Evolutionary conservation across 2,888 invertebrate genomes (phyloP).

Genomic region (Hydroisotoma schaefferi): DNA sequence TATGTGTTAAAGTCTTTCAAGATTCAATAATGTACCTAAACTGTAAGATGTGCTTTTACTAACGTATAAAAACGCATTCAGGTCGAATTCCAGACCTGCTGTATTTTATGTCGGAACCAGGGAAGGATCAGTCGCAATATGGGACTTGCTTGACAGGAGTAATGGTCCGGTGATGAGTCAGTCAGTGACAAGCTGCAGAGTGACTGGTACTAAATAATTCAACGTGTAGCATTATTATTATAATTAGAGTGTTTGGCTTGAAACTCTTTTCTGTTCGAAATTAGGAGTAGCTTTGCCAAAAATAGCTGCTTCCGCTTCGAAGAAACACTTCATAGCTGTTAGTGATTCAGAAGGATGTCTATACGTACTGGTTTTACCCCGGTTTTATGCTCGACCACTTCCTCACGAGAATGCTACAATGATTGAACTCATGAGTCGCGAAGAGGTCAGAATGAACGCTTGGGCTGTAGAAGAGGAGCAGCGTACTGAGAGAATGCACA

Average conservation of each 20-base stretch:
- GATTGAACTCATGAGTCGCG: constrained; percentile 42
- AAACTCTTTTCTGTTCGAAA: not conserved
- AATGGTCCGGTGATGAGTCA: constrained; percentile 66
- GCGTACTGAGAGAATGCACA: constrained; percentile 18
- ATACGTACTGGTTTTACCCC: constrained; percentile 38
- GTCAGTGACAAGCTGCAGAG: constrained; percentile 63
- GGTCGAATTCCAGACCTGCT: constrained; percentile 73
- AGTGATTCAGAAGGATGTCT: constrained; percentile 43
- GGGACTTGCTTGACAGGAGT: constrained; percentile 70
- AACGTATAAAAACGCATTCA: constrained; percentile 55
- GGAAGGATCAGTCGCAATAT: constrained; percentile 74
- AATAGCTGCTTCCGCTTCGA: constrained; percentile 30
- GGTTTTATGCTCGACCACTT: constrained; percentile 38
- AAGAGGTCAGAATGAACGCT: constrained; percentile 36
- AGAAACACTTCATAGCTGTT: constrained; percentile 43
- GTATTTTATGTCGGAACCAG: constrained; percentile 66
- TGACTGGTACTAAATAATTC: constrained; percentile 59
- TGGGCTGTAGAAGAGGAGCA: constrained; percentile 35
- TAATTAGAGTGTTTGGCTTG: not conserved
- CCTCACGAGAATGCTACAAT: constrained; percentile 37
- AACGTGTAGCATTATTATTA: constrained; percentile 51
- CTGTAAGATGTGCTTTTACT: too few relatives aligned
- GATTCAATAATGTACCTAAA: constrained; percentile 1
- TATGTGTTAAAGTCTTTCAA: constrained; percentile 8
- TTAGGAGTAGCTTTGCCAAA: constrained; percentile 28